Percentiles rank a stretch among this genome's conserved stretches.
Evolutionary conservation across 1,140 invertebrate species (phyloP).

Genomic region (Sinella curviseta): DNA sequence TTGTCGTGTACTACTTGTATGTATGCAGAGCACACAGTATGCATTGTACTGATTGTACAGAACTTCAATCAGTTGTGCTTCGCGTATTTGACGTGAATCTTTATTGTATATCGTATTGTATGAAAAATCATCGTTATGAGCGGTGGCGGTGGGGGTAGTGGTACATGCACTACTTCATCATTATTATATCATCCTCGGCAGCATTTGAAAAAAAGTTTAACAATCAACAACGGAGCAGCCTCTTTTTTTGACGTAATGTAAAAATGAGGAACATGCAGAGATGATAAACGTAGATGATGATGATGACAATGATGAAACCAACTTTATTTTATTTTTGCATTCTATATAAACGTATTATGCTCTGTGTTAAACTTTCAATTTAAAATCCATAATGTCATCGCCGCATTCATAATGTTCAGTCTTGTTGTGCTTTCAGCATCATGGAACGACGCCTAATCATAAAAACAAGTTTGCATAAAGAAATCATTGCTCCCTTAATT

Average conservation of each 20-base stretch:
- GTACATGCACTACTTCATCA: slow-evolving; percentile 1
- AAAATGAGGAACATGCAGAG: slow-evolving; percentile 18
- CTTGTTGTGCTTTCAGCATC: neutral
- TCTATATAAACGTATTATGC: neutral
- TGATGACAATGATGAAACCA: slow-evolving; percentile 1
- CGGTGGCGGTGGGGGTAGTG: no score
- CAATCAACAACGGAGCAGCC: neutral
- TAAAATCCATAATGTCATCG: slow-evolving; percentile 26
- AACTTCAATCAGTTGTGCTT: neutral
- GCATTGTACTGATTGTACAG: neutral
- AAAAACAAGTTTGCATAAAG: neutral
- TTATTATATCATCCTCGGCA: neutral
- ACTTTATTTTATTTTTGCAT: slow-evolving; percentile 6
- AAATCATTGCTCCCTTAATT: neutral
- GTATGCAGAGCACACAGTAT: no score
- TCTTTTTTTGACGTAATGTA: neutral
- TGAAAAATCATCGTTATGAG: no score
- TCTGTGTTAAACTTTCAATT: neutral
- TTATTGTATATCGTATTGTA: no score
- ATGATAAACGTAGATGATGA: slow-evolving; percentile 8
- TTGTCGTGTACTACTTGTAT: no score
- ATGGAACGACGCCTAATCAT: neutral
- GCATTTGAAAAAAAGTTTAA: neutral
- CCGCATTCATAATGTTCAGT: neutral
- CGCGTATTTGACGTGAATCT: no score